Percentiles rank a stretch among this genome's conserved stretches.
Conservation (phyloP, 2,113 vertebrate species). For the Chloropsis hardwickii region DNA sequence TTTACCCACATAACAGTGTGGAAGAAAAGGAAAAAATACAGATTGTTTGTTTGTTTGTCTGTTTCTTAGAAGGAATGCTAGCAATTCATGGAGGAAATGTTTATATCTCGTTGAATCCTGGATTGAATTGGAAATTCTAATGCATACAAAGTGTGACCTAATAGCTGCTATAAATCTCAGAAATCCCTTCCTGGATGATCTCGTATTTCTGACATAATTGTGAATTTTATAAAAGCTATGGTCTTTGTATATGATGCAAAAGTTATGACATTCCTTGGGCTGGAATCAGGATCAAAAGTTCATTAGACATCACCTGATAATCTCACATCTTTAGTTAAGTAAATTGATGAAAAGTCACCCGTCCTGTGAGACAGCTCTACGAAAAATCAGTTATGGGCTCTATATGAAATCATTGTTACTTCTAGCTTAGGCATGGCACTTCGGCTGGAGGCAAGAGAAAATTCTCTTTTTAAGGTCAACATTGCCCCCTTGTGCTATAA, state of each 20-base stretch:
- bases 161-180: background rate
- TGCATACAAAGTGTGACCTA: background rate
- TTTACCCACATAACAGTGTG: background rate
- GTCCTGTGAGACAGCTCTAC: background rate
- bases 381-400: background rate
- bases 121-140: background rate
- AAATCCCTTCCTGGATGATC: background rate
- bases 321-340: background rate
- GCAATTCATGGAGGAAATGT: background rate
- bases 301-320: background rate
- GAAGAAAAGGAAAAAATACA: background rate
- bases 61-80: background rate
- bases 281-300: background rate
- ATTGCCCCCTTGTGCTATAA: slow-evolving; percentile 49
- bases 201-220: background rate
- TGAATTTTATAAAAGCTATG: background rate
- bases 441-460: background rate
- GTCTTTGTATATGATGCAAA: background rate
- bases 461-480: background rate
- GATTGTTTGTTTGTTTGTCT: background rate
- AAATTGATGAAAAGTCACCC: background rate
- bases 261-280: background rate
- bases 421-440: background rate
- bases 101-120: background rate
- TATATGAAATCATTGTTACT: background rate